phyloP scores from a whole-genome alignment of 2,797 vertebrate genomes.

The Acomys russatus region DNA sequence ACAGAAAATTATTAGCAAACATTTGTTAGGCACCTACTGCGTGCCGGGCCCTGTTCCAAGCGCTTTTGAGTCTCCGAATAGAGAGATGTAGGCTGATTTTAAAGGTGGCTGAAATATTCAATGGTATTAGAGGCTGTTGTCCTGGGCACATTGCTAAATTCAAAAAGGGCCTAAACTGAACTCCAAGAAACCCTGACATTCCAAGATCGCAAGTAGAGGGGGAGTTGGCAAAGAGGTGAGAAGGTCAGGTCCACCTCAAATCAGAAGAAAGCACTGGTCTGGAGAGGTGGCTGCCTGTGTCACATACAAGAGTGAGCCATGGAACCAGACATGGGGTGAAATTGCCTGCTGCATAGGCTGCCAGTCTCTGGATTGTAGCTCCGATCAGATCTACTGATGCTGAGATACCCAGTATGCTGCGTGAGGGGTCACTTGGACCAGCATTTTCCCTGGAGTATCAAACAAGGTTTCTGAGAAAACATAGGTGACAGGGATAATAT shows the following conservation, averaged over 20 bases:
- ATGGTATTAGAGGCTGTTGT: conserved; percentile 21
- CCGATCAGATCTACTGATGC: neutral
- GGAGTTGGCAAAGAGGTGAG: neutral
- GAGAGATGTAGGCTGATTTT: conserved; percentile 10
- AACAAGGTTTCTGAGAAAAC: conserved; percentile 53
- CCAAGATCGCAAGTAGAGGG: neutral
- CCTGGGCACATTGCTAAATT: conserved; percentile 7
- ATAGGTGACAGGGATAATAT: conserved; percentile 9
- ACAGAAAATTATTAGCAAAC: conserved; percentile 1
- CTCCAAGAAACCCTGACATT: neutral
- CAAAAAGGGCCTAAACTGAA: conserved; percentile 17
- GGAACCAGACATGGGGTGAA: neutral
- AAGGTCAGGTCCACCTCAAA: neutral
- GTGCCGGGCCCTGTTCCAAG: neutral
- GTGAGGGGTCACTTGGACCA: neutral
- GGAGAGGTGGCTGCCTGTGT: neutral
- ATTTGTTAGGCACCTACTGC: neutral
- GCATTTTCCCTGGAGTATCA: neutral
- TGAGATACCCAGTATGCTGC: neutral
- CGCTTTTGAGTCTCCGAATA: conserved; percentile 25
- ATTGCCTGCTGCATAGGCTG: neutral
- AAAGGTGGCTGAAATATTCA: neutral
- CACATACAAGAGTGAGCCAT: neutral
- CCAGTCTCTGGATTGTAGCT: neutral
- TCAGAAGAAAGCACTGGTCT: neutral